Evolutionary conservation across 2,113 vertebrate genomes (phyloP).

Genomic region (Halcyon senegalensis): DNA sequence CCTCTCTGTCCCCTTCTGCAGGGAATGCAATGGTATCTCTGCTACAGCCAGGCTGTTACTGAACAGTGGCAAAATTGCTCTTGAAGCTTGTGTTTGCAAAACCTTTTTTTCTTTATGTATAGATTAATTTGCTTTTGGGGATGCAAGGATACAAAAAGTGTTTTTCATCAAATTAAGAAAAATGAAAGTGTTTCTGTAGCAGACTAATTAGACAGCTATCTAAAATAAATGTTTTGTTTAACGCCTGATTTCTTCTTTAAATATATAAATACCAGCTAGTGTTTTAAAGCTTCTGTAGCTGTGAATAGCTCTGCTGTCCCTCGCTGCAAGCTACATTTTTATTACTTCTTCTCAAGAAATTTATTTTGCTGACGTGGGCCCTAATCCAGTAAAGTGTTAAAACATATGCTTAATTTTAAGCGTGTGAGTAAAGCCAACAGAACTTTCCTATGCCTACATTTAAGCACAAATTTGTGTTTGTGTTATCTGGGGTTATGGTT

Average conservation of each 20-base stretch:
- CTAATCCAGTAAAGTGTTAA: slow-evolving; percentile 60
- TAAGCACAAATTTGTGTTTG: slow-evolving; percentile 18
- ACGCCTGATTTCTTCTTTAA: slow-evolving; percentile 54
- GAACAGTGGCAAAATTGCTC: not conserved
- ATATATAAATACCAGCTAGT: slow-evolving; percentile 57
- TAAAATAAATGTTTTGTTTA: slow-evolving; percentile 59
- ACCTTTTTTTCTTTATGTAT: not conserved
- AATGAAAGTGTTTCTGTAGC: not conserved
- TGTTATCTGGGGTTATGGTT: not conserved
- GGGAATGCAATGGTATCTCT: not conserved
- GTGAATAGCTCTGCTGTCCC: slow-evolving; percentile 64
- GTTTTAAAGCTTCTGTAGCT: slow-evolving; percentile 52
- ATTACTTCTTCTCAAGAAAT: slow-evolving; percentile 63
- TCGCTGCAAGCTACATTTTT: slow-evolving; percentile 41
- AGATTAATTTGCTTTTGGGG: not conserved
- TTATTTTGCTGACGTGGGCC: slow-evolving; percentile 67
- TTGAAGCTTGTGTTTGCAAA: not conserved
- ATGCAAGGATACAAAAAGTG: not conserved
- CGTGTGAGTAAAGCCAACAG: not conserved
- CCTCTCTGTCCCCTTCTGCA: not conserved
- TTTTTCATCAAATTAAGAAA: not conserved
- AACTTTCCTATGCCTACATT: slow-evolving; percentile 31
- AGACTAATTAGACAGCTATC: slow-evolving; percentile 47
- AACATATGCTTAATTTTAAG: slow-evolving; percentile 61
- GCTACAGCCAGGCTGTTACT: not conserved